A percentile compares a stretch with the other conserved stretches of the same genome.
Evolutionary conservation across 2,888 invertebrate genomes (phyloP).

Genomic region (Campoletis raptor): DNA sequence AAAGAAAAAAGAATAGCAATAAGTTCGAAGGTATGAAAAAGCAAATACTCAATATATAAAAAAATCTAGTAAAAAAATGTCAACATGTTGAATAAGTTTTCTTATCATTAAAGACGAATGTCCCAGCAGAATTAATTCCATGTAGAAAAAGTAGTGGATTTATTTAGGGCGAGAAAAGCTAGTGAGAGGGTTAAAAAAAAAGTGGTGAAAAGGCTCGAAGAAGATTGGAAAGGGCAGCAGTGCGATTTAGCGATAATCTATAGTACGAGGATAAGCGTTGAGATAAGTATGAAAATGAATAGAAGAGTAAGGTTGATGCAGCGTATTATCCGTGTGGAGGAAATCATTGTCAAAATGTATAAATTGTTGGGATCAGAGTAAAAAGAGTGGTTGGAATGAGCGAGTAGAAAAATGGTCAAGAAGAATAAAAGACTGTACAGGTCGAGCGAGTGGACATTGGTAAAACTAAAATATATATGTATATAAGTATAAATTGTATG

Average conservation of each 20-base stretch:
- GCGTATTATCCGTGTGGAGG: constrained; percentile 9
- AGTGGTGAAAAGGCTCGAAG: background rate
- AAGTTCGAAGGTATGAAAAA: too few species aligned
- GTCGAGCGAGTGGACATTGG: background rate
- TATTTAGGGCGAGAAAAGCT: background rate
- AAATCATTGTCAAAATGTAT: constrained; percentile 29
- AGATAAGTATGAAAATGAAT: constrained; percentile 7
- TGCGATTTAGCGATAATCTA: constrained; percentile 15
- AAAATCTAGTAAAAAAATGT: too few species aligned
- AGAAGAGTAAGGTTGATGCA: background rate
- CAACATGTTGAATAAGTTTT: too few species aligned
- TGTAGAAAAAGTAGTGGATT: too few species aligned
- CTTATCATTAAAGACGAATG: too few species aligned
- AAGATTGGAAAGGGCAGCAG: constrained; percentile 24
- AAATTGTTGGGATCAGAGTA: constrained; percentile 13
- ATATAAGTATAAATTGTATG: background rate
- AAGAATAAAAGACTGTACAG: background rate
- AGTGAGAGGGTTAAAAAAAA: too few species aligned
- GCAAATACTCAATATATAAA: too few species aligned
- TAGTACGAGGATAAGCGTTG: background rate
- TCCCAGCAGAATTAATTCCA: too few species aligned
- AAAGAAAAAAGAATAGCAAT: too few species aligned
- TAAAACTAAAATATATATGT: constrained; percentile 1
- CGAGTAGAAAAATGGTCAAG: constrained; percentile 28
- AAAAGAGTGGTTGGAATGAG: constrained; percentile 4